Evolutionary conservation across 2,797 vertebrate genomes (phyloP), one percentile per base, ranked within the genome.

Genomic region (Lerista edwardsae): DNA sequence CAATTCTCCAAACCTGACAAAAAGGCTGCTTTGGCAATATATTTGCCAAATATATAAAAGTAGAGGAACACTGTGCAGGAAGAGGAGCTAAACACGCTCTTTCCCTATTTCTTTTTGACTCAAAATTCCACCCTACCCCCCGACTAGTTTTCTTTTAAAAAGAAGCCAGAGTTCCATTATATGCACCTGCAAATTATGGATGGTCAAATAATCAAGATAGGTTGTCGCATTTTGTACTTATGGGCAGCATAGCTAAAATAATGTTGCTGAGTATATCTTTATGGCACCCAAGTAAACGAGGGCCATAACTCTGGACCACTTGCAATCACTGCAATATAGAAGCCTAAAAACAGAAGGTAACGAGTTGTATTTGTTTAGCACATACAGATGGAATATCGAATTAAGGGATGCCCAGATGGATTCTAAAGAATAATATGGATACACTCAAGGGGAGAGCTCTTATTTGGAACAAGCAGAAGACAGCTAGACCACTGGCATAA

Each of bases 321-420:
- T 80, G 85, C 0, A 3, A 25, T 29, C 65, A 77, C n/a, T 0
- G 0, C 9, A 62, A 23, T 55, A 36, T 61, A 69, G 1, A n/a
- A 75, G 14, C 72, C 87, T 83, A 69, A 75, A 72, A 79, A 79
- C 9, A 72, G n/a, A n/a, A 84, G 71, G 31, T 57, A 89, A 88
- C 39, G 77, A 68, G 7, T 55, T 14, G 73, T 23, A 47, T 14
- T 64, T 86, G 29, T 34, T 61, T 4, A 39, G 14, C 39, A 15
- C 23, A 80, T 0, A 27, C 1, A 55, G 27, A 84, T 1, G 55
- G 67, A 71, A 29, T 44, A 44, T 6, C 23, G 29, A 75, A 9
- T 73, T 84, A 92, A 82, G 81, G 51, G 11, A 77, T 55, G 59
- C 7, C 69, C 14, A 89, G 67, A 25, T 57, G 25, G 27, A 64